A percentile compares a stretch with the other conserved stretches of the same genome.
These are phyloP conservation scores for Pseudorasbora parva DNA, from an alignment of 2,113 vertebrate genomes.

Conservation along the genomic window DNA sequence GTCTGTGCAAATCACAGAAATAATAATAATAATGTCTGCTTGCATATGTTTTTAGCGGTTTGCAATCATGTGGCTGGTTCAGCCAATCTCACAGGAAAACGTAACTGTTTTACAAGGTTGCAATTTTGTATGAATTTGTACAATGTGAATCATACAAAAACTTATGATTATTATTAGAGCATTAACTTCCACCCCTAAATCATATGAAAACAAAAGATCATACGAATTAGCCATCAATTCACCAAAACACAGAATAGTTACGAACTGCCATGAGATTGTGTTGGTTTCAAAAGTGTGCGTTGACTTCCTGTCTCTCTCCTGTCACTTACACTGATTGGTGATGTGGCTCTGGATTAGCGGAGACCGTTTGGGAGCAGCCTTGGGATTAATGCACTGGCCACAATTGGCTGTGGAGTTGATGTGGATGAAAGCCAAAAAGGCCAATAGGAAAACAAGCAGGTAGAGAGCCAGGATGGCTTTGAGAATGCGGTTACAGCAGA, in stretches of 20 bases:
- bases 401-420: constrained; percentile 74
- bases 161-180: too few relatives aligned
- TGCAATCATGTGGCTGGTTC: background rate
- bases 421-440: constrained; percentile 77
- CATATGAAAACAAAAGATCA: too few relatives aligned
- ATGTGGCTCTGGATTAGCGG: constrained; percentile 65
- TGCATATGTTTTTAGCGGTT: background rate
- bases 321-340: constrained; percentile 82
- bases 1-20: background rate
- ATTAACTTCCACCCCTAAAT: too few relatives aligned
- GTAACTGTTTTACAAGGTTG: too few relatives aligned
- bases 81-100: background rate
- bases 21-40: too few relatives aligned
- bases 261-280: background rate
- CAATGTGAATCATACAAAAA: too few relatives aligned
- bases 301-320: constrained; percentile 30
- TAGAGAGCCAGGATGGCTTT: constrained; percentile 73
- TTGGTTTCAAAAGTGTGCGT: background rate
- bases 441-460: constrained; percentile 78
- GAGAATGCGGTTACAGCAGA: constrained; percentile 76
- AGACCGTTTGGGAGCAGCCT: constrained; percentile 67
- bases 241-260: too few relatives aligned
- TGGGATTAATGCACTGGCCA: constrained; percentile 66
- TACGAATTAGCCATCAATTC: too few relatives aligned
- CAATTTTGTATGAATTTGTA: too few relatives aligned